Evolutionary conservation across 2,113 vertebrate species (phyloP), one percentile per base, ranked within the genome.

Genomic region (Triplophysa rosa): DNA sequence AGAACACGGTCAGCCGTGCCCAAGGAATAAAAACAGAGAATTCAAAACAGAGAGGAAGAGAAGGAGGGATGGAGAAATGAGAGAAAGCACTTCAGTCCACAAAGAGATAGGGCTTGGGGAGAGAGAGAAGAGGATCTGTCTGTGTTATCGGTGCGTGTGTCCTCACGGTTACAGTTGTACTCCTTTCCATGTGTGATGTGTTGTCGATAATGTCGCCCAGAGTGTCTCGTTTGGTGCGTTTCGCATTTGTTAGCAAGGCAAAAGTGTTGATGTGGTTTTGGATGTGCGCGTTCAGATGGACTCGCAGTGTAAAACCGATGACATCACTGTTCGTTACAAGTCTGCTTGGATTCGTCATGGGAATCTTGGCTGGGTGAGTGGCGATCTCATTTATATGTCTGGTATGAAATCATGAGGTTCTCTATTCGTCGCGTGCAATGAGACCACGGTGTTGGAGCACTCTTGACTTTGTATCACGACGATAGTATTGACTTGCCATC

Each of bases 91-190:
- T 87, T 87, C 85, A 90, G 88, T 91, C 92, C 91, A 89, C 87
- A 88, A 63, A 86, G 87, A 81, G 59, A 87, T 84, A 68, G 21
- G 67, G 61, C 67, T 77, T 71, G 76, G 68, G 82, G 58, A 79
- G 59, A 79, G 74, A 78, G 63, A 77, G 52, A 67, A 40, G 29
- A 54, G 74, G 82, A 58, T 72, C 79, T 80, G 77, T 75, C 74
- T 80, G 80, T 79, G 83, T 92, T 89, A 92, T 84, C 85, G 86
- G 90, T 90, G 89, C 84, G 88, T 86, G 89, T 91, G 89, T 92
- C 90, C 91, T 91, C 91, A 56, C 85, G 40, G 83, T 81, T 84
- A 87, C 88, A 89, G 88, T 88, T 24, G 83, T 84, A 84, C 89
- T 87, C 90, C 59, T 87, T 91, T 90, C 91, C 84, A 68, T 84